Base-by-base conservation (phyloP, 2,888 invertebrate genomes). In the Troides oblongomaculatus region DNA sequence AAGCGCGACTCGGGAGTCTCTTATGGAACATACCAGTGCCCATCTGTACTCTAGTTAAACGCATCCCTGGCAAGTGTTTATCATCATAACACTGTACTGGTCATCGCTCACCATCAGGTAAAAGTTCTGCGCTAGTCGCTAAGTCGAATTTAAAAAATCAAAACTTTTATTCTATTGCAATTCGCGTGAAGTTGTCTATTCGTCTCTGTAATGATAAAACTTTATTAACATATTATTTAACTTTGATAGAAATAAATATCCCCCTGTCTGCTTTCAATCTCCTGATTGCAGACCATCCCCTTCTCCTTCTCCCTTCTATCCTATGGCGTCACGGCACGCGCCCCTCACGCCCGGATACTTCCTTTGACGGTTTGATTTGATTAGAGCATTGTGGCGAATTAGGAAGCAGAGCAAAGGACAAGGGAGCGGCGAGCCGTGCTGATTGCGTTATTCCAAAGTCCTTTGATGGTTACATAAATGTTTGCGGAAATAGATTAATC, bases 331-430 rank as follows among this genome's bases (percentile, higher is more conserved):
- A 70, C 56, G 67, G 64, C 70, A 64, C 70, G 70, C 64, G 70
- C 60, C 70, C 53, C 63, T 67, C 64, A 67, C 70, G 70, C 67
- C 57, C 67, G 70, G 67, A 43, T 70, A 70, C 70, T 61, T 70
- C 70, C 70, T 70, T 70, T 70, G 70, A 70, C 70, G 46, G 70
- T 64, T 67, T 70, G 70, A 67, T 70, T 70, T 70, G 70, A 70
- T 70, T 70, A 70, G 67, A 70, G 70, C 70, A 70, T 70, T 70
- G 70, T 70, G 70, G 70, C 57, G 70, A 70, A 70, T 70, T 70
- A 67, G 56, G 60, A 64, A 60, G 53, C 23, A 43, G 56, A 43
- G 57, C 23, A 63, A 25, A 65, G 69, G 60, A 61, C 70, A 61
- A 67, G 64, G 60, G 67, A 21, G 53, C 63, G 53, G 46, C 62